A percentile compares a stretch with the other conserved stretches of the same genome.
Evolutionary conservation across 2,113 vertebrate species (phyloP).

Genomic region (Hoplias malabaricus): DNA sequence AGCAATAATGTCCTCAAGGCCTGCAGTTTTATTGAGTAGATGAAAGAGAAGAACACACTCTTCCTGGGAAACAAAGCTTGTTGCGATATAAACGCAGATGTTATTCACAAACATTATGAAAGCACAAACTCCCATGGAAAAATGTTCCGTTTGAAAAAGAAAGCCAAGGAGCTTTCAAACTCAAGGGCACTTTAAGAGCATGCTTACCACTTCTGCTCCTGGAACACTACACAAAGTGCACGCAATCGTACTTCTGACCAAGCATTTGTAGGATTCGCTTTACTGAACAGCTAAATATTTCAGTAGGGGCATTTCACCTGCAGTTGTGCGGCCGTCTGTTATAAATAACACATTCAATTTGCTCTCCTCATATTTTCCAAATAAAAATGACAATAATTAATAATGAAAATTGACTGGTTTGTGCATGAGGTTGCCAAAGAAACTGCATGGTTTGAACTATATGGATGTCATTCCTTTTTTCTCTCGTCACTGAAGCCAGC

Average conservation of each 20-base stretch:
- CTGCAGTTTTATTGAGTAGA: constrained; percentile 23
- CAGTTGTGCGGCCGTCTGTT: constrained; percentile 29
- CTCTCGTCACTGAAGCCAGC: constrained; percentile 5
- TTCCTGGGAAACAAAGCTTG: constrained; percentile 22
- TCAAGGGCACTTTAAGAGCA: neutral
- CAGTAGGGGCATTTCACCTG: constrained; percentile 35
- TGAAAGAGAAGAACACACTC: constrained; percentile 17
- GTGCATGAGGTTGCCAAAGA: constrained; percentile 10
- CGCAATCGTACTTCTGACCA: constrained; percentile 15
- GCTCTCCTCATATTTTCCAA: constrained; percentile 44
- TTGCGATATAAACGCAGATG: neutral
- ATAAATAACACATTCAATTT: constrained; percentile 41
- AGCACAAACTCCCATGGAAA: neutral
- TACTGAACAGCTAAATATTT: constrained; percentile 50
- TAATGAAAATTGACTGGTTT: constrained; percentile 37
- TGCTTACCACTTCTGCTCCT: neutral
- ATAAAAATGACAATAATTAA: constrained; percentile 37
- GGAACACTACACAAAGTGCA: neutral
- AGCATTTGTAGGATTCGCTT: constrained; percentile 37
- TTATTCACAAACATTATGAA: constrained; percentile 20
- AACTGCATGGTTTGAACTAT: neutral
- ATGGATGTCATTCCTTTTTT: neutral
- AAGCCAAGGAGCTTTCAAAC: constrained; percentile 10
- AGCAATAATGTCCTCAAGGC: constrained; percentile 34
- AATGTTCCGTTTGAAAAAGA: neutral